Conservation (phyloP, 2,113 vertebrate species). For the Myiozetetes cayanensis region DNA sequence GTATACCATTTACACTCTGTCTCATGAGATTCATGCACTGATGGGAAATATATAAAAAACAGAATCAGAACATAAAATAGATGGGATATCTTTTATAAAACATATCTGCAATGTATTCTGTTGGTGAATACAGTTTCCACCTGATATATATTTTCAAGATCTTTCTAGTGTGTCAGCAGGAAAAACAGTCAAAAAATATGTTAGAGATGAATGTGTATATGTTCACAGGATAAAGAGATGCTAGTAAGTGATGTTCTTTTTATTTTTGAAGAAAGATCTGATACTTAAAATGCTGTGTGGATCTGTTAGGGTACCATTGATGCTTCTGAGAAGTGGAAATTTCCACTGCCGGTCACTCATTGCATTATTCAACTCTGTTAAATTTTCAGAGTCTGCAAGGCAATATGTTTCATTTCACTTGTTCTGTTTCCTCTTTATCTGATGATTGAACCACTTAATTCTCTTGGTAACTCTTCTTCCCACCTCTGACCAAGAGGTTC, state of each 20-base stretch:
- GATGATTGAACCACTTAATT: background rate
- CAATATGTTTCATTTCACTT: background rate
- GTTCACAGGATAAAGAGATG: background rate
- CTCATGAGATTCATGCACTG: background rate
- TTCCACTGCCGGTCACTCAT: background rate
- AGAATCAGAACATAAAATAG: background rate
- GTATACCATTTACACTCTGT: background rate
- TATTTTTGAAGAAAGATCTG: background rate
- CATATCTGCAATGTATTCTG: background rate
- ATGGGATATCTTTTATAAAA: background rate
- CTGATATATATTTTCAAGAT: background rate
- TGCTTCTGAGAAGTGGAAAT: background rate
- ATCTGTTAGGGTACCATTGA: background rate
- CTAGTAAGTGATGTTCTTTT: background rate
- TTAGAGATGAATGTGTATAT: background rate
- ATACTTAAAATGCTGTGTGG: background rate
- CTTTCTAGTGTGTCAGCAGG: background rate
- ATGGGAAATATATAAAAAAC: background rate
- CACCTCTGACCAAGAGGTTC: background rate
- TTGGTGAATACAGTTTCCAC: background rate
- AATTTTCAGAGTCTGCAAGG: background rate
- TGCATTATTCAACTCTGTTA: background rate
- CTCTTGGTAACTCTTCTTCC: background rate
- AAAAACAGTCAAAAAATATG: background rate
- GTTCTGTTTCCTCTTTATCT: background rate